Evolutionary conservation across 2,113 vertebrate genomes (phyloP).

Genomic region (Tyto alba): DNA sequence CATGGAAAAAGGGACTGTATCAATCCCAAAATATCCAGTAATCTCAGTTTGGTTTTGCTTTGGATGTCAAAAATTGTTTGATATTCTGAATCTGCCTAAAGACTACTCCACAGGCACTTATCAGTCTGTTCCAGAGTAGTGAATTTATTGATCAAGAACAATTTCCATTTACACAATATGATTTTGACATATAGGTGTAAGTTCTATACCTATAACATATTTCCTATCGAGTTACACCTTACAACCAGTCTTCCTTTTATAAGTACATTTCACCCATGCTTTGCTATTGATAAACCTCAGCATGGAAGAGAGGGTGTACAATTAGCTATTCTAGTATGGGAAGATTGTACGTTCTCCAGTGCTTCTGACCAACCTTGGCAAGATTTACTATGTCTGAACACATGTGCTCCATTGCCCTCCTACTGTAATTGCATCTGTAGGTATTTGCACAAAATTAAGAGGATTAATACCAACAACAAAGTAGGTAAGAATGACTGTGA

Average conservation of each 20-base stretch:
- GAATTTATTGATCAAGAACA: not conserved
- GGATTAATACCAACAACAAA: not conserved
- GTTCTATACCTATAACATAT: not conserved
- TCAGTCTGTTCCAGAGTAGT: not conserved
- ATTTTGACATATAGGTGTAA: not conserved
- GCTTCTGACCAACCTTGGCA: not conserved
- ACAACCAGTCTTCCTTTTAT: not conserved
- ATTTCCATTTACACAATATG: not conserved
- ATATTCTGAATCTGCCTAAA: not conserved
- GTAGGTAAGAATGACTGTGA: not conserved
- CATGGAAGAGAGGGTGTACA: not conserved
- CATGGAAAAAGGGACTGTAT: not conserved
- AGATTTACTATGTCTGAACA: not conserved
- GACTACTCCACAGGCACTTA: not conserved
- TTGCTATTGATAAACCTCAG: not conserved
- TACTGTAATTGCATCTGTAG: not conserved
- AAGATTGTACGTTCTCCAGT: not conserved
- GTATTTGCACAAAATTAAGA: not conserved
- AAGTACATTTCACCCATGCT: not conserved
- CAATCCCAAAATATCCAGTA: not conserved
- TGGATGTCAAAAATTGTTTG: not conserved
- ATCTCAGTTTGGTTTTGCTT: not conserved
- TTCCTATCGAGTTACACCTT: not conserved
- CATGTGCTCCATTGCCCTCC: not conserved
- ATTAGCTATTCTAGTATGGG: not conserved